phyloP scores from a whole-genome alignment of 2,113 vertebrate genomes.

The Anguilla rostrata region DNA sequence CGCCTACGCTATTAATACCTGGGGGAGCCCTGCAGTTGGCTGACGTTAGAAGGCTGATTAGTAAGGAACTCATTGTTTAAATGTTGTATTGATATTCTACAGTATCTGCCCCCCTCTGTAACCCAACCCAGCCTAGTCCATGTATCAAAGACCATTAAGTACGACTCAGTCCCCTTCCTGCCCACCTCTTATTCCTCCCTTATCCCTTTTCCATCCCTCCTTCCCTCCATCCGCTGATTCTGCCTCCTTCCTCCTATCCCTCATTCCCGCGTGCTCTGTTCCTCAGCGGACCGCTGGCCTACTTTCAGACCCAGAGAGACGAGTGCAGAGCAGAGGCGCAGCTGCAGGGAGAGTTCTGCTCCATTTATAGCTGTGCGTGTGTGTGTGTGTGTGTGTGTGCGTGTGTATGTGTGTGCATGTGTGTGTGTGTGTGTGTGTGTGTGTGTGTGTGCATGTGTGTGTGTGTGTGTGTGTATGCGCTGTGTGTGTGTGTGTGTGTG shows the following conservation, averaged over 20 bases:
- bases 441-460: not conserved
- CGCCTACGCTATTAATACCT: too few species aligned
- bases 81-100: too few species aligned
- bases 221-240: conserved; percentile 18
- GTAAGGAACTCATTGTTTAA: too few species aligned
- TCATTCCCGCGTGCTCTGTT: not conserved
- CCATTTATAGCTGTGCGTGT: conserved; percentile 67
- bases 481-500: too few species aligned
- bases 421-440: not conserved
- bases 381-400: conserved; percentile 37
- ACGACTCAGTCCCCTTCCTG: conserved; percentile 13
- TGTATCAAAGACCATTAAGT: not conserved
- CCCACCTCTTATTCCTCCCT: conserved; percentile 18
- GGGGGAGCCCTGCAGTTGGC: too few species aligned
- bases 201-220: not conserved
- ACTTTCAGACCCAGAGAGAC: conserved; percentile 68
- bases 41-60: too few species aligned
- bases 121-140: not conserved
- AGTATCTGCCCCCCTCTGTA: too few species aligned
- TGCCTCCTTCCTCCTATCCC: conserved; percentile 42
- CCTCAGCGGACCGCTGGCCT: conserved; percentile 66
- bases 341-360: conserved; percentile 63
- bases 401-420: conserved; percentile 35
- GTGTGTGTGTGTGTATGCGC: conserved; percentile 35
- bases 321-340: conserved; percentile 64